Conservation (phyloP, 2,113 vertebrate genomes). For the Oriolus oriolus region DNA sequence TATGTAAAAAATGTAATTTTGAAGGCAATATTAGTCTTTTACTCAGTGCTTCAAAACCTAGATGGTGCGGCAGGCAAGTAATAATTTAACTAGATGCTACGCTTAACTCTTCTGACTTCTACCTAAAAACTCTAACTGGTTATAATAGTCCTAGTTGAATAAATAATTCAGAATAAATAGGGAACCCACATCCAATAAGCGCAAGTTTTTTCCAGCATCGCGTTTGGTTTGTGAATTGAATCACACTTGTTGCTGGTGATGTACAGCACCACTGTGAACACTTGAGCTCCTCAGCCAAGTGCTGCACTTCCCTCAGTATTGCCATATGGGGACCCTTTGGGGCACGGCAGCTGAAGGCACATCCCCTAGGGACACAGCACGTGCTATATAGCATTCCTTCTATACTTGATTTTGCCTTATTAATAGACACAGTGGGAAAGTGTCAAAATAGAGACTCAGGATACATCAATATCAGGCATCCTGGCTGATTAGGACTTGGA, state of each 20-base stretch:
- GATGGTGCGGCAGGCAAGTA: neutral
- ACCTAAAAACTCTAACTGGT: neutral
- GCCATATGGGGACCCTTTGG: neutral
- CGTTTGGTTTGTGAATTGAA: neutral
- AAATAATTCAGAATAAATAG: neutral
- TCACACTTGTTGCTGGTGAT: neutral
- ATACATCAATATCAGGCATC: neutral
- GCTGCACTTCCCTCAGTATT: neutral
- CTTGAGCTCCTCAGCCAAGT: neutral
- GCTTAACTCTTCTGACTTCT: neutral
- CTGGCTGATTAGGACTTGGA: neutral
- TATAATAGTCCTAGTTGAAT: neutral
- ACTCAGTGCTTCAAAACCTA: neutral
- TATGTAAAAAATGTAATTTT: neutral
- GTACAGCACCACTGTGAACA: neutral
- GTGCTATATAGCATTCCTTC: neutral
- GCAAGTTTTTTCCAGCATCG: fast-evolving
- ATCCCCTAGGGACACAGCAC: neutral
- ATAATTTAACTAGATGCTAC: neutral
- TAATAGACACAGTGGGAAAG: neutral
- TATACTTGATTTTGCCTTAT: neutral
- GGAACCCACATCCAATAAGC: neutral
- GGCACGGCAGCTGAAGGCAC: neutral
- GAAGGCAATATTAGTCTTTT: neutral
- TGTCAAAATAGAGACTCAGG: neutral